phyloP scores from a whole-genome alignment of 2,888 invertebrate species.

The Hypercompe scribonia region DNA sequence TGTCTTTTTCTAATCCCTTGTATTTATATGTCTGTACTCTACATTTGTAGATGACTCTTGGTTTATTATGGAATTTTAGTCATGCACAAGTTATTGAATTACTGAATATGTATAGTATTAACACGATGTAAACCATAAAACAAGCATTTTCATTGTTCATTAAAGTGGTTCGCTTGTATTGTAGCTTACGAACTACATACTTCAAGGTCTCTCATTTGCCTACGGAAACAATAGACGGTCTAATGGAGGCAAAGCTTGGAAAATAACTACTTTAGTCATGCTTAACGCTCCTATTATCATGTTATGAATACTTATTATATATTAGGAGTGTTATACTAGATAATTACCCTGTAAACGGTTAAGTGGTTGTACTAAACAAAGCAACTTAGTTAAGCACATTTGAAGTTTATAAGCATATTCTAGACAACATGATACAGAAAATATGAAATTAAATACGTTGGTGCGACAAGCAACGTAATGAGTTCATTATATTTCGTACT shows the following conservation, averaged over 20 bases:
- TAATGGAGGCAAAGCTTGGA: conserved; percentile 36
- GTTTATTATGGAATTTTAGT: not conserved
- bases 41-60: not conserved
- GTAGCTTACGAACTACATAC: conserved; percentile 13
- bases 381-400: conserved; percentile 30
- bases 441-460: not conserved
- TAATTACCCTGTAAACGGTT: conserved; percentile 33
- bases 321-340: conserved; percentile 22
- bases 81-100: not conserved
- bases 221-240: conserved; percentile 47
- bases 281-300: conserved; percentile 35
- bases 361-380: conserved; percentile 32
- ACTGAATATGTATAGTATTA: not conserved
- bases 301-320: conserved; percentile 20
- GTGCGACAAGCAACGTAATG: not conserved
- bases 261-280: conserved; percentile 48
- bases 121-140: not conserved
- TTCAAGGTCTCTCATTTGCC: conserved; percentile 49
- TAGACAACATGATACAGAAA: not conserved
- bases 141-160: conserved; percentile 20
- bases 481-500: not conserved
- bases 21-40: not conserved
- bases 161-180: conserved; percentile 27
- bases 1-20: not conserved
- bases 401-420: conserved; percentile 16